Evolutionary conservation across 2,113 vertebrate genomes (phyloP).

Genomic region (Lycocorax pyrrhopterus): DNA sequence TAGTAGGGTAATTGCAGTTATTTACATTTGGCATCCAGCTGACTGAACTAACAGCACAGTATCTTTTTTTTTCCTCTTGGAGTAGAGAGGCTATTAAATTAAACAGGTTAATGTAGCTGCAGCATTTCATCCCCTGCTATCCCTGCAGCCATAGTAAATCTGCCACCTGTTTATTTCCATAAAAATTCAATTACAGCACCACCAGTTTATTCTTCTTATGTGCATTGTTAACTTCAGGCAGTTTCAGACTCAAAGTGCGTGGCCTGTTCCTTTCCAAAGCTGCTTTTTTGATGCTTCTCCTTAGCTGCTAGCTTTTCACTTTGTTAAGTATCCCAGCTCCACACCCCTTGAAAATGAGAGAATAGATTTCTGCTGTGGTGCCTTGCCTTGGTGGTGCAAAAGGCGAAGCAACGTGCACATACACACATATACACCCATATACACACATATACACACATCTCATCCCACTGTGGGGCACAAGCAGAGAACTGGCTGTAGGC

Average conservation of each 20-base stretch:
- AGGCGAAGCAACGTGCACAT: fast-evolving
- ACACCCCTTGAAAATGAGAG: not conserved
- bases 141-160: constrained; percentile 73
- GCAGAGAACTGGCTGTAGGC: not conserved
- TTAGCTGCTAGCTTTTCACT: not conserved
- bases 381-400: not conserved
- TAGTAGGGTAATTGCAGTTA: constrained; percentile 64
- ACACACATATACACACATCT: fast-evolving
- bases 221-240: constrained; percentile 69
- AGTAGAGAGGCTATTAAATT: constrained; percentile 67
- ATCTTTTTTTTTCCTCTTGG: not conserved
- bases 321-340: not conserved
- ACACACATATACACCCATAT: fast-evolving
- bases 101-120: constrained; percentile 76
- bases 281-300: not conserved
- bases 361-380: not conserved
- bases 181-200: constrained; percentile 79
- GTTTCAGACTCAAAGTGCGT: not conserved
- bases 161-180: constrained; percentile 83
- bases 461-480: too few relatives aligned
- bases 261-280: not conserved
- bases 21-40: constrained; percentile 75
- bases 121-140: constrained; percentile 63
- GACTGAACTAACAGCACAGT: constrained; percentile 50
- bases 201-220: constrained; percentile 70